These are phyloP conservation scores for Corynorhinus townsendii DNA, from an alignment of 2,113 vertebrate genomes.

Conservation along the genomic window DNA sequence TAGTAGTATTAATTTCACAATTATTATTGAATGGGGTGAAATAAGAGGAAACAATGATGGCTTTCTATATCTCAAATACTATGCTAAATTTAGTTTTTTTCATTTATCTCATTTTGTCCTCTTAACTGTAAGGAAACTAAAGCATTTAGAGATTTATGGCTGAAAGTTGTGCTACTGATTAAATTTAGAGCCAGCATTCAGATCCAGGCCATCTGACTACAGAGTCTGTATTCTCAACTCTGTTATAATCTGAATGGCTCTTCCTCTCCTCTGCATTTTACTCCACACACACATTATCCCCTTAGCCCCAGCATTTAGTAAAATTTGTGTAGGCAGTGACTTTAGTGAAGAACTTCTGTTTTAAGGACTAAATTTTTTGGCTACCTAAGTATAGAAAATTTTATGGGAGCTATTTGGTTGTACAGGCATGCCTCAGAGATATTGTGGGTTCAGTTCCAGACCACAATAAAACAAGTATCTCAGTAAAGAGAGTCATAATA, in stretches of 20 bases:
- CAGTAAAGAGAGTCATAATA: background rate
- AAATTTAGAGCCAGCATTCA: background rate
- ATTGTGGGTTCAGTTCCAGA: background rate
- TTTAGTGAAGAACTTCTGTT: constrained; percentile 12
- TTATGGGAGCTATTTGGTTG: background rate
- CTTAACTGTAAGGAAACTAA: background rate
- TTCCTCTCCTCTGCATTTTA: background rate
- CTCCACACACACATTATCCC: background rate
- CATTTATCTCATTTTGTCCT: background rate
- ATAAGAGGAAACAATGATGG: background rate
- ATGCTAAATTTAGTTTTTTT: background rate
- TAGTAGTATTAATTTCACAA: background rate
- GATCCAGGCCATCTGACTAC: background rate
- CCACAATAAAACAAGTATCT: background rate
- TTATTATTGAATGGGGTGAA: background rate
- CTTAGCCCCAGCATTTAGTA: background rate
- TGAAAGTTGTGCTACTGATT: background rate
- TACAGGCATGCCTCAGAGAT: background rate
- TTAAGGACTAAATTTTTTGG: constrained; percentile 33
- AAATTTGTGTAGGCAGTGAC: background rate
- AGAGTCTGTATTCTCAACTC: background rate
- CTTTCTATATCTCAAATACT: background rate
- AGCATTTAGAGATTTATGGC: background rate
- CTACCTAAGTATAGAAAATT: background rate
- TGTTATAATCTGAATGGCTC: background rate